Conservation (phyloP, 2,113 vertebrate genomes). For the Lasiurus borealis region DNA sequence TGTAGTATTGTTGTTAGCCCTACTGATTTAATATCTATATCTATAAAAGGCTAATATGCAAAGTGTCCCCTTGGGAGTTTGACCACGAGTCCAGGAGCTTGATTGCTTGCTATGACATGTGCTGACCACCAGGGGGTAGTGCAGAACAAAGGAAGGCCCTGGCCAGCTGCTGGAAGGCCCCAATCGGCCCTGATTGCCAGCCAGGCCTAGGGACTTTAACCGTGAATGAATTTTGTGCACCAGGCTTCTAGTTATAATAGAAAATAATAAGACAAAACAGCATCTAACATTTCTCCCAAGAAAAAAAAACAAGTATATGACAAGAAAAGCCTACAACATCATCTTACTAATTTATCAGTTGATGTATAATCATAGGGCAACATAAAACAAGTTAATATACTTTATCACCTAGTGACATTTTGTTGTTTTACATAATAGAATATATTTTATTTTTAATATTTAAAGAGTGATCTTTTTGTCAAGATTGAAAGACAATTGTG, state of each 20-base stretch:
- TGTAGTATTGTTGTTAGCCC: neutral
- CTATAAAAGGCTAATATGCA: no score
- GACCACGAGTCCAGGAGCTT: no score
- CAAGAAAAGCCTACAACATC: neutral
- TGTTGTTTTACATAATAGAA: neutral
- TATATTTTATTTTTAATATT: conserved; percentile 9
- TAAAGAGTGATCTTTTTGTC: neutral
- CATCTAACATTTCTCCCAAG: neutral
- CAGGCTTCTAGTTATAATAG: neutral
- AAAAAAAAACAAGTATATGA: conserved; percentile 23
- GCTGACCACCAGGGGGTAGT: no score
- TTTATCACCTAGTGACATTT: conserved; percentile 25
- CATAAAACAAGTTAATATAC: neutral
- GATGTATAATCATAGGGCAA: neutral
- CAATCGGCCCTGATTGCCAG: no score
- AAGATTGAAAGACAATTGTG: conserved; percentile 15
- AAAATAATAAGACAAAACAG: conserved; percentile 41
- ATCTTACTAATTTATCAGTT: neutral
- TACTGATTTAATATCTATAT: neutral
- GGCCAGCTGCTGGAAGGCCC: no score
- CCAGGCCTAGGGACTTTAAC: no score
- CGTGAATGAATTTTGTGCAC: no score
- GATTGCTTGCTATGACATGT: no score
- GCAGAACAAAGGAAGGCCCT: no score
- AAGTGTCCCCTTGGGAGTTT: no score